Conservation (phyloP, 2,113 vertebrate species). For the Ellobius talpinus region DNA sequence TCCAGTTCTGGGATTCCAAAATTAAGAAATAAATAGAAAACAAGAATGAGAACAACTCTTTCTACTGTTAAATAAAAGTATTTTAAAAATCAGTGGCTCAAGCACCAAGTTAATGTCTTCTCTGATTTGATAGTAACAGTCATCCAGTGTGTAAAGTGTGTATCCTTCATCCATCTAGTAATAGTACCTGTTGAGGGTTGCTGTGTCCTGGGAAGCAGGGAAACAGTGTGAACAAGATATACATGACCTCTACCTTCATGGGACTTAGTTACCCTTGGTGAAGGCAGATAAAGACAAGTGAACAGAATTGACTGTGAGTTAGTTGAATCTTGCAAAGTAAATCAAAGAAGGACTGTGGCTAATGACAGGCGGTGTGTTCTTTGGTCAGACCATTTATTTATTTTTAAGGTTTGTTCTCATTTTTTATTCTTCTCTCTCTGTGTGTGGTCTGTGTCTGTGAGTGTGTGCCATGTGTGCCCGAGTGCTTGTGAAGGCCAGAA, state of each 20-base stretch:
- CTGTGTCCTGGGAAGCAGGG: background rate
- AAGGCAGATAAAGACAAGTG: background rate
- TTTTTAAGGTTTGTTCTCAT: background rate
- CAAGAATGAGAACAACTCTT: background rate
- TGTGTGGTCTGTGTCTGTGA: background rate
- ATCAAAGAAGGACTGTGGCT: background rate
- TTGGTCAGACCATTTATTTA: background rate
- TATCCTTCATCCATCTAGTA: background rate
- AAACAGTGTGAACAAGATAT: background rate
- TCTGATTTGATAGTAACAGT: background rate
- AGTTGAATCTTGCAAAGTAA: background rate
- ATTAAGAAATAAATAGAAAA: background rate
- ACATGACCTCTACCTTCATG: background rate
- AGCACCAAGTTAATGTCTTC: background rate
- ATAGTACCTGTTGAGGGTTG: background rate
- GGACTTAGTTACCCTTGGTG: too few species aligned
- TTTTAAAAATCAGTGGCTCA: background rate
- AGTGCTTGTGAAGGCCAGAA: background rate
- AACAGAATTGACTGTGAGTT: background rate
- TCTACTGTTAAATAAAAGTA: background rate
- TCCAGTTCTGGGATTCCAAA: background rate
- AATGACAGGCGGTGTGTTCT: background rate
- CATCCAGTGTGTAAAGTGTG: background rate
- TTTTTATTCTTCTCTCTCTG: background rate
- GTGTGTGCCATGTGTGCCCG: background rate